phyloP scores from a whole-genome alignment of 2,888 invertebrate species.

The Meandrusa payeni region DNA sequence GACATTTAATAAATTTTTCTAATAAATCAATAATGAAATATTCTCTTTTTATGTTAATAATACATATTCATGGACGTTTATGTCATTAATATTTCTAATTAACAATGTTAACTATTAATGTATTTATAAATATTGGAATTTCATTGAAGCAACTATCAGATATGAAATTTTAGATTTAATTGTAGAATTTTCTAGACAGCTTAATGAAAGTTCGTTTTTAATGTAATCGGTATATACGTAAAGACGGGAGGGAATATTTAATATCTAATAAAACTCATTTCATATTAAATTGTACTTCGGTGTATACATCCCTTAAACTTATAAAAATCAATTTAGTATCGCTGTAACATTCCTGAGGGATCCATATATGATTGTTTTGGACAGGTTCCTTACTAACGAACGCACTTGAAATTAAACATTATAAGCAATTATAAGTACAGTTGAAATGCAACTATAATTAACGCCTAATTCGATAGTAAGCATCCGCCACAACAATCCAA shows the following conservation, averaged over 20 bases:
- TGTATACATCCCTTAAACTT: neutral
- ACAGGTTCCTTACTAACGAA: constrained; percentile 22
- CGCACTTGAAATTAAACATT: neutral
- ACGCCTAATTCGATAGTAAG: constrained; percentile 6
- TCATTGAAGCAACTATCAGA: neutral
- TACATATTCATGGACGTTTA: neutral
- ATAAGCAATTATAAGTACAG: constrained; percentile 1
- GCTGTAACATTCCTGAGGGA: constrained; percentile 56
- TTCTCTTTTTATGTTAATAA: neutral
- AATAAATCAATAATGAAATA: neutral
- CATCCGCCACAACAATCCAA: constrained; percentile 37
- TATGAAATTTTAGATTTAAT: constrained; percentile 15
- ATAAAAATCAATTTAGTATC: constrained; percentile 17
- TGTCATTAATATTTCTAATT: neutral
- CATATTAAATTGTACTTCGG: neutral
- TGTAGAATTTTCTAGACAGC: constrained; percentile 10
- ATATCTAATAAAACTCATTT: constrained; percentile 25
- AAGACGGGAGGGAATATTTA: neutral
- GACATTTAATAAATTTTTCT: neutral
- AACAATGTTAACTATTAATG: constrained; percentile 16
- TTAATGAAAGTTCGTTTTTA: neutral
- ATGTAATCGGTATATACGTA: constrained; percentile 9
- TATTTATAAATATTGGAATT: constrained; percentile 22
- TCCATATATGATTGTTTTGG: constrained; percentile 35
- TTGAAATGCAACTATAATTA: constrained; percentile 3